Conservation (phyloP, 2,888 invertebrate genomes). For the Calephelis perditalis region DNA sequence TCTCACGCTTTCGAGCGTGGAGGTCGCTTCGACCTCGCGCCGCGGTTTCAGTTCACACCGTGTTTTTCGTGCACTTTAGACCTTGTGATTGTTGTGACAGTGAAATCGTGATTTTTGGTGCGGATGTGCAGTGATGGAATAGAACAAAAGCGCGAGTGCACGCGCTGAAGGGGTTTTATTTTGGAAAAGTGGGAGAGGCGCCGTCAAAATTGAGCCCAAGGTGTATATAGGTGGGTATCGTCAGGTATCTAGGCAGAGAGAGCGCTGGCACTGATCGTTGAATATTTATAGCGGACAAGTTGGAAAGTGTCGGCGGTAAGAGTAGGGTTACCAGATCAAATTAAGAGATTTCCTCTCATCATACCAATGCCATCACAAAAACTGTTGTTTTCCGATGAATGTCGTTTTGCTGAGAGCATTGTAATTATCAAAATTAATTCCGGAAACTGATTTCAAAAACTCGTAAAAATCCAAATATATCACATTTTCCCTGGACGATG, state of each 20-base stretch:
- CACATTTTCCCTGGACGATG: too few species aligned
- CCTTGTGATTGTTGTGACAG: constrained; percentile 67
- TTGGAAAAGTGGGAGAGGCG: constrained; percentile 59
- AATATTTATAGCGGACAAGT: constrained; percentile 67
- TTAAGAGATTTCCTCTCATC: too few species aligned
- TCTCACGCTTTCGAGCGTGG: constrained; percentile 70
- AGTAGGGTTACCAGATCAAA: constrained; percentile 19
- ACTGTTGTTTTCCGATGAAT: too few species aligned
- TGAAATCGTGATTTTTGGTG: constrained; percentile 71
- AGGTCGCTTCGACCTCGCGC: constrained; percentile 58
- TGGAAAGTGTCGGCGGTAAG: constrained; percentile 58
- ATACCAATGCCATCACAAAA: constrained; percentile 29
- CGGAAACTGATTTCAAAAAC: too few species aligned
- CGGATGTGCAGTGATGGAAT: constrained; percentile 79
- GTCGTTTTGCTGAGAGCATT: too few species aligned
- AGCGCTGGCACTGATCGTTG: constrained; percentile 50
- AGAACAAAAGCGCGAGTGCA: constrained; percentile 60
- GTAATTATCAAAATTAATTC: too few species aligned
- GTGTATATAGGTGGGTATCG: constrained; percentile 73
- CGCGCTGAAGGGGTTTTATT: constrained; percentile 51
- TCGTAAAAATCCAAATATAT: too few species aligned
- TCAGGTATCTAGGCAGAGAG: constrained; percentile 39
- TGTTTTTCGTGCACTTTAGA: constrained; percentile 56
- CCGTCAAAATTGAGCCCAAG: constrained; percentile 77
- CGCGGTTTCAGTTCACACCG: constrained; percentile 49